These are phyloP conservation scores for Characodon lateralis DNA, from an alignment of 2,797 vertebrate species.

Conservation along the genomic window DNA sequence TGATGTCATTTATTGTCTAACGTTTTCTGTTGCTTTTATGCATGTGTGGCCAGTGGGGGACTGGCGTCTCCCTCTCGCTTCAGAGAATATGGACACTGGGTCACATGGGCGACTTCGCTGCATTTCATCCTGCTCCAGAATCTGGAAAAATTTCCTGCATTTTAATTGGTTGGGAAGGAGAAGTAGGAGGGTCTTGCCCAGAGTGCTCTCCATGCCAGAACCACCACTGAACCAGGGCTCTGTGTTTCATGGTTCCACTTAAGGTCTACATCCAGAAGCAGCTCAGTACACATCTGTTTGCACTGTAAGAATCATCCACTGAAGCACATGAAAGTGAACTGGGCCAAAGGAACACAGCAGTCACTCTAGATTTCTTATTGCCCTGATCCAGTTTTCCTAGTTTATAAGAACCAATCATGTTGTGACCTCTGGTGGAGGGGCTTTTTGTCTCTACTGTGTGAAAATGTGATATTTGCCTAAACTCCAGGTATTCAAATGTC, in stretches of 20 bases:
- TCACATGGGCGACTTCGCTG: not conserved
- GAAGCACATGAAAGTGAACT: constrained; percentile 28
- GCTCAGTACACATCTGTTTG: constrained; percentile 5
- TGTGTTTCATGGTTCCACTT: constrained; percentile 10
- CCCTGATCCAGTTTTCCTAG: constrained; percentile 50
- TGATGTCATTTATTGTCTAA: not conserved
- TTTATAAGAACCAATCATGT: constrained; percentile 50
- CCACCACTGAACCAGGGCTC: not conserved
- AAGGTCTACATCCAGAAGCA: constrained; percentile 8
- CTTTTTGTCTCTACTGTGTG: constrained; percentile 74
- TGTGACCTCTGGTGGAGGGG: constrained; percentile 65
- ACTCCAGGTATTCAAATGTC: constrained; percentile 81
- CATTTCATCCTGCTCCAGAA: not conserved
- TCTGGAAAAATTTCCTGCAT: not conserved
- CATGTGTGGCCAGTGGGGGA: too few relatives aligned
- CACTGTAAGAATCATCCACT: constrained; percentile 24
- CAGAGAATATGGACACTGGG: not conserved
- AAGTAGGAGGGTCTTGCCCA: not conserved
- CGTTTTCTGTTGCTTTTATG: not conserved
- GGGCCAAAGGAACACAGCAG: constrained; percentile 12
- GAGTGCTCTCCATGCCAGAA: not conserved
- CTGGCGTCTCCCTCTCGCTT: too few relatives aligned
- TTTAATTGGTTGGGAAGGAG: not conserved
- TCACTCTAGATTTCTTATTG: constrained; percentile 46
- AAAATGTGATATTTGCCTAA: constrained; percentile 80